Evolutionary conservation across 2,888 invertebrate genomes (phyloP), one percentile per base, ranked within the genome.

Genomic region (Gastrophysa polygoni): DNA sequence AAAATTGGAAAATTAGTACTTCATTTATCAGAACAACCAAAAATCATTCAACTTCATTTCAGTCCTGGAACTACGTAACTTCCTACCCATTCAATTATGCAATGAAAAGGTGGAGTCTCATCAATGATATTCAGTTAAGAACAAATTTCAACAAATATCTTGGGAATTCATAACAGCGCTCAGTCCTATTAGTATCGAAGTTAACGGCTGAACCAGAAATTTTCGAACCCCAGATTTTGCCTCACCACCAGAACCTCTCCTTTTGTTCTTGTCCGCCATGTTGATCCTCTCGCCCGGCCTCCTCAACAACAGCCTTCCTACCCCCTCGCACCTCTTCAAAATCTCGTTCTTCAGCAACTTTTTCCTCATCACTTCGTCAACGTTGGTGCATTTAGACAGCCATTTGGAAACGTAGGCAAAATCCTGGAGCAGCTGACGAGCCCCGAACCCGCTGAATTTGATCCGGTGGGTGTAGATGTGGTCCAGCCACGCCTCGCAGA

Each of bases 401-500:
- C 94, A 95, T 18, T 86, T 87, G 7, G 88, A 85, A 0, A 94
- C 89, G 72, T 89, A 88, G 55, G 89, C 91, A 76, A 95, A 93
- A 81, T 95, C 94, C n/a, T 88, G 87, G 18, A 93, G 80, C 46
- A 95, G 82, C 71, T 93, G 92, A 48, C 88, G 81, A 0, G 94
- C 94, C 1, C 94, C 95, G 82, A 88, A 85, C 59, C 88, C 85
- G 61, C 91, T 91, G 81, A 95, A 95, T 77, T 91, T 92, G 20
- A 94, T 90, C 79, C 89, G 89, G 68, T 91, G 89, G 49, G 88
- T 87, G 77, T 92, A 93, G 69, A 95, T 93, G 73, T 92, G 92
- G 78, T 94, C 92, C 55, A 95, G 82, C 93, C 93, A 94, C 0
- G 93, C 89, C 78, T 94, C 93, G 75, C 94, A 92, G 83, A 93